These are phyloP conservation scores for Agrenia bidenticulata DNA, from an alignment of 2,888 invertebrate species.

Conservation along the genomic window DNA sequence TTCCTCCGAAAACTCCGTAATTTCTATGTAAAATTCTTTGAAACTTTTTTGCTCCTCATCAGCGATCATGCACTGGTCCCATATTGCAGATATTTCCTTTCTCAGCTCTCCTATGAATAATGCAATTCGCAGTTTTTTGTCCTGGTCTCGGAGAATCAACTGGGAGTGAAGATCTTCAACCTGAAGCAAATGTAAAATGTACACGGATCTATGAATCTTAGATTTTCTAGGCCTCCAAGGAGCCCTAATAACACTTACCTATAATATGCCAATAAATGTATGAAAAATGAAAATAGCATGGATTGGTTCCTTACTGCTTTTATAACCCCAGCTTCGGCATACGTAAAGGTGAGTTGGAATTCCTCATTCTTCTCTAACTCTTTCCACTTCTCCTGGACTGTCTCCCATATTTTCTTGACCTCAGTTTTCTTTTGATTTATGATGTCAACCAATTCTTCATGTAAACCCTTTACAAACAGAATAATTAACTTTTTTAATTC, in stretches of 20 bases:
- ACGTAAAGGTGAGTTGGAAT: constrained; percentile 29
- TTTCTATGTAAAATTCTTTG: constrained; percentile 25
- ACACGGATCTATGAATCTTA: too few species aligned
- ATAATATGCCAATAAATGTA: too few species aligned
- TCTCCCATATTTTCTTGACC: constrained; percentile 19
- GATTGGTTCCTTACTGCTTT: constrained; percentile 20
- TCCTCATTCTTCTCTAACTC: constrained; percentile 33
- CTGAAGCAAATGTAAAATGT: constrained; percentile 19
- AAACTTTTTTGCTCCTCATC: constrained; percentile 37
- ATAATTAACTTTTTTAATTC: too few species aligned
- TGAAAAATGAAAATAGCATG: too few species aligned
- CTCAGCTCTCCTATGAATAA: constrained; percentile 36
- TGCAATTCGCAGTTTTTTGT: constrained; percentile 26
- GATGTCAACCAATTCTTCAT: constrained; percentile 13
- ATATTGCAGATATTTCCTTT: constrained; percentile 33
- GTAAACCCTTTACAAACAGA: too few species aligned
- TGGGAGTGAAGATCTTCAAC: constrained; percentile 26
- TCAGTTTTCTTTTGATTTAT: constrained; percentile 19
- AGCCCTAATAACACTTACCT: too few species aligned
- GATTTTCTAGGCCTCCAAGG: too few species aligned
- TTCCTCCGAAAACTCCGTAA: constrained; percentile 33
- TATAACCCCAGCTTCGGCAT: constrained; percentile 29
- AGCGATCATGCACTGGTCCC: constrained; percentile 38
- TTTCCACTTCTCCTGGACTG: constrained; percentile 19
- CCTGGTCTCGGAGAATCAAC: constrained; percentile 19